Percentiles rank a stretch among this genome's conserved stretches.
phyloP scores from a whole-genome alignment of 2,888 invertebrate species.

The Synergus itoensis region DNA sequence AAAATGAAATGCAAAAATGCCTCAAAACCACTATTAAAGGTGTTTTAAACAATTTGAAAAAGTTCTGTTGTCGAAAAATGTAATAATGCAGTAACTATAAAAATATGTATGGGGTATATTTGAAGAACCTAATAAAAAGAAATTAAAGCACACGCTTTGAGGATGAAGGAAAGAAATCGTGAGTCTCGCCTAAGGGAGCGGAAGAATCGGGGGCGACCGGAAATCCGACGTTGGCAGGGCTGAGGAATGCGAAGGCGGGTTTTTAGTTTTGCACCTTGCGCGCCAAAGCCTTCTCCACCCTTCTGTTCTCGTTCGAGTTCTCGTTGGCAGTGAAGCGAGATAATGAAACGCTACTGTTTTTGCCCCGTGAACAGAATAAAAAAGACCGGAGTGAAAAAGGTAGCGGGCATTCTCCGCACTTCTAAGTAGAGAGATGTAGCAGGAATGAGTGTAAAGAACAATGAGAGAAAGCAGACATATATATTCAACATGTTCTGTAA shows the following conservation, averaged over 20 bases:
- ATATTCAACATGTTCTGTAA: constrained; percentile 1
- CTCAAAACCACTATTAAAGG: not conserved
- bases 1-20: too few relatives aligned
- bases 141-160: not conserved
- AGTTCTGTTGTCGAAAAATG: not conserved
- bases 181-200: not conserved
- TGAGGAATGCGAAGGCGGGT: constrained; percentile 7
- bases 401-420: constrained; percentile 27
- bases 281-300: constrained; percentile 1
- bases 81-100: not conserved
- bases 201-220: constrained; percentile 12
- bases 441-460: constrained; percentile 23
- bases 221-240: not conserved
- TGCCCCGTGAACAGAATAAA: constrained; percentile 42
- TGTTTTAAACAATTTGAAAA: not conserved
- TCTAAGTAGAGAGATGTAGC: constrained; percentile 24
- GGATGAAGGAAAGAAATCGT: not conserved
- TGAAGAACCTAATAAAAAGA: not conserved
- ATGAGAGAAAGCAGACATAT: constrained; percentile 7
- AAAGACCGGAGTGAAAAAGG: constrained; percentile 41
- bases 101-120: not conserved
- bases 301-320: constrained; percentile 37
- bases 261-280: constrained; percentile 38
- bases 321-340: constrained; percentile 45
- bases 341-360: constrained; percentile 47